Percentiles rank a stretch among this genome's conserved stretches.
phyloP scores from a whole-genome alignment of 2,888 invertebrate genomes.

The Drosophila prostipennis region DNA sequence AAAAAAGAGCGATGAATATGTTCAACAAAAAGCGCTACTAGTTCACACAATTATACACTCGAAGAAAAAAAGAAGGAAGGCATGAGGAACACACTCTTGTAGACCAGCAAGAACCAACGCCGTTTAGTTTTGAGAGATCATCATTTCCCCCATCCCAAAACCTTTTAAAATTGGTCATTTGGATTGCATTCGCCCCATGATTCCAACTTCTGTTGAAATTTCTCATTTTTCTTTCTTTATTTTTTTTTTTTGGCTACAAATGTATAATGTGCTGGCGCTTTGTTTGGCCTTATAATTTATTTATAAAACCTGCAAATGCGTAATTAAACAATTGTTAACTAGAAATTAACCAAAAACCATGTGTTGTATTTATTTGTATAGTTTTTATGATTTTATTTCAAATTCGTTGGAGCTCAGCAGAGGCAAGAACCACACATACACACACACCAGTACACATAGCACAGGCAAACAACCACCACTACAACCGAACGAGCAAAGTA shows the following conservation, averaged over 20 bases:
- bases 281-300: slow-evolving; percentile 23
- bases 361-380: slow-evolving; percentile 16
- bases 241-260: slow-evolving; percentile 20
- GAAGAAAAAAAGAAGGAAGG: too few relatives aligned
- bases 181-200: slow-evolving; percentile 9
- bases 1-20: not conserved
- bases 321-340: slow-evolving; percentile 40
- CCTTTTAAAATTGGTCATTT: not conserved
- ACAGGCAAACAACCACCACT: slow-evolving; percentile 73
- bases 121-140: slow-evolving; percentile 1
- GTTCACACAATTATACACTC: slow-evolving; percentile 1
- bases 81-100: slow-evolving; percentile 2
- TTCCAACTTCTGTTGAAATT: slow-evolving; percentile 4
- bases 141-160: not conserved
- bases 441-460: slow-evolving; percentile 33
- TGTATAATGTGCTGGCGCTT: slow-evolving; percentile 33
- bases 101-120: slow-evolving; percentile 4
- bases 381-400: slow-evolving; percentile 1
- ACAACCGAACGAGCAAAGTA: slow-evolving; percentile 65
- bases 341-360: slow-evolving; percentile 19
- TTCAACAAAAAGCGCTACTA: too few relatives aligned
- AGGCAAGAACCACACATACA: slow-evolving; percentile 23
- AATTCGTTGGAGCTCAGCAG: slow-evolving; percentile 23
- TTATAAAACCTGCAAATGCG: slow-evolving; percentile 12
- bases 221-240: not conserved